phyloP scores from a whole-genome alignment of 2,113 vertebrate species.

The Trinectes maculatus region DNA sequence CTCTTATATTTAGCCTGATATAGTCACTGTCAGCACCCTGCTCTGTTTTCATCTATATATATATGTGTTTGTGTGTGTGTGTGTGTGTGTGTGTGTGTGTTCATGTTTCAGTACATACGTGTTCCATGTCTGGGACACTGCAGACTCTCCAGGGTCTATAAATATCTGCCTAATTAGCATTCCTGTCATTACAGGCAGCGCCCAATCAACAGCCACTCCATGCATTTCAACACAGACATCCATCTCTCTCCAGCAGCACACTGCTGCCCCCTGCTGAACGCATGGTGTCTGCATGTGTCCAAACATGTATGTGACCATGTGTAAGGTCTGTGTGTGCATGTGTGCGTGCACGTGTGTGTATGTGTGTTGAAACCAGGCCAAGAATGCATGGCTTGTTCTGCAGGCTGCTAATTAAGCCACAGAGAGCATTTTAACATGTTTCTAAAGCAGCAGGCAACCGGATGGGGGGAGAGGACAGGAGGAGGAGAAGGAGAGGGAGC shows the following conservation, averaged over 20 bases:
- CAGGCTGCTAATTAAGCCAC: slow-evolving; percentile 83
- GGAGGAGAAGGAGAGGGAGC: slow-evolving; percentile 34
- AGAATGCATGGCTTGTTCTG: slow-evolving; percentile 81
- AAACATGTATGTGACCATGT: slow-evolving; percentile 30
- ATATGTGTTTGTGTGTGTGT: no score
- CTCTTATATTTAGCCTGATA: neutral
- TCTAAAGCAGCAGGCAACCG: slow-evolving; percentile 82
- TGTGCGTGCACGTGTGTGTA: slow-evolving; percentile 37
- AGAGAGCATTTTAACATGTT: slow-evolving; percentile 80
- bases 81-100: neutral
- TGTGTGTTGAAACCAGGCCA: slow-evolving; percentile 63
- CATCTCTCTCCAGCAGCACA: slow-evolving; percentile 17
- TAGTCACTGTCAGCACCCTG: neutral
- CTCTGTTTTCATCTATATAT: neutral
- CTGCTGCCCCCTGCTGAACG: slow-evolving; percentile 71
- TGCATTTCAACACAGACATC: slow-evolving; percentile 26
- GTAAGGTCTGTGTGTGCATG: slow-evolving; percentile 4
- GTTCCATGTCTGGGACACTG: slow-evolving; percentile 13
- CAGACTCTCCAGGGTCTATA: slow-evolving; percentile 36
- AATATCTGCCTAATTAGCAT: slow-evolving; percentile 63
- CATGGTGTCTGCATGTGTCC: slow-evolving; percentile 9
- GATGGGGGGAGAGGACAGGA: slow-evolving; percentile 72
- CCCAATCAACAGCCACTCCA: slow-evolving; percentile 36
- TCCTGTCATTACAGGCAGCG: slow-evolving; percentile 56
- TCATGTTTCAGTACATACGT: neutral